phyloP scores from a whole-genome alignment of 2,888 invertebrate genomes.

The Paralinhomoeus sp. region DNA sequence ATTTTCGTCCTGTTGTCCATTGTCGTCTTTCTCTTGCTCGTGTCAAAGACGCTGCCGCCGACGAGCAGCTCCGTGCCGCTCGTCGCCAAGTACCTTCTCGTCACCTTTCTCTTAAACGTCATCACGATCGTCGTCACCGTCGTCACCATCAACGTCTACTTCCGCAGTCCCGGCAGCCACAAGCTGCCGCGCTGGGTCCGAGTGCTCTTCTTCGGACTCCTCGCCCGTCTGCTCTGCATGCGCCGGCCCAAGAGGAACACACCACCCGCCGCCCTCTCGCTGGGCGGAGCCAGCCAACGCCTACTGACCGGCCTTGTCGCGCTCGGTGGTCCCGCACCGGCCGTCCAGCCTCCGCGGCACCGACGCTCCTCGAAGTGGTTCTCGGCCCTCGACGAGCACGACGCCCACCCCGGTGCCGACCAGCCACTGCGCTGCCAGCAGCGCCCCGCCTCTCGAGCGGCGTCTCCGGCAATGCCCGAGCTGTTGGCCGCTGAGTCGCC shows the following conservation, averaged over 20 bases:
- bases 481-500: background rate
- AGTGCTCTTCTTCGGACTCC: conserved; percentile 72
- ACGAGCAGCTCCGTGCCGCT: conserved; percentile 90
- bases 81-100: conserved; percentile 69
- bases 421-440: background rate
- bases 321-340: too few species aligned
- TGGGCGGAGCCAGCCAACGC: too few species aligned
- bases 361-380: too few species aligned
- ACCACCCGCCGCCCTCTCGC: too few species aligned
- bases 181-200: conserved; percentile 91
- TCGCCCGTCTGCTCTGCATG: conserved; percentile 74
- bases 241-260: conserved; percentile 46
- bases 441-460: background rate
- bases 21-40: conserved; percentile 92
- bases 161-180: conserved; percentile 83
- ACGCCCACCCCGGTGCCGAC: background rate
- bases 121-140: conserved; percentile 84
- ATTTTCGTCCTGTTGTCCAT: conserved; percentile 96
- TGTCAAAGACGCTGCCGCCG: conserved; percentile 95
- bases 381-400: background rate
- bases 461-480: conserved; percentile 42
- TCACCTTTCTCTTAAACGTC: background rate
- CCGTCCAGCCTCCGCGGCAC: too few species aligned
- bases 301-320: too few species aligned
- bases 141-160: conserved; percentile 97